A percentile compares a stretch with the other conserved stretches of the same genome.
phyloP scores from a whole-genome alignment of 2,797 vertebrate species.

The Helarctos malayanus region DNA sequence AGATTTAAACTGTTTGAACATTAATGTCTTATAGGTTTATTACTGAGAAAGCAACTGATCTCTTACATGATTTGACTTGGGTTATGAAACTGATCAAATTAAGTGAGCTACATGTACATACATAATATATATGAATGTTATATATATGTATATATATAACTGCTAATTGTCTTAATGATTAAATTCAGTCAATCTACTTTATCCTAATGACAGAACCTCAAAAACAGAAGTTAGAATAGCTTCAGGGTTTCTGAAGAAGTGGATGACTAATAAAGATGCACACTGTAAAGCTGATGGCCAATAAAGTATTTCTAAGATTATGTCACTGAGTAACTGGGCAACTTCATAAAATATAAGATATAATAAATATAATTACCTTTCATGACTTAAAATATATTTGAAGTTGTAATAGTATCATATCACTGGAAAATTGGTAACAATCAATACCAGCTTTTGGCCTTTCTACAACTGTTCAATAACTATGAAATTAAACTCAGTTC shows the following conservation, averaged over 20 bases:
- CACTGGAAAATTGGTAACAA: background rate
- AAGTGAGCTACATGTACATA: background rate
- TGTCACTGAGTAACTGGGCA: conserved; percentile 20
- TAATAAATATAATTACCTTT: background rate
- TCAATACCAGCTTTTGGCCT: conserved; percentile 6
- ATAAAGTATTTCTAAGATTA: conserved; percentile 47
- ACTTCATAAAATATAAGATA: conserved; percentile 22
- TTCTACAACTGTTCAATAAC: conserved; percentile 40
- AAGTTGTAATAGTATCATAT: conserved; percentile 2
- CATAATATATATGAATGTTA: background rate
- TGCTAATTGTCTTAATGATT: conserved; percentile 41
- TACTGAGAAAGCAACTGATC: conserved; percentile 14
- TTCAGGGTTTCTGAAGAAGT: background rate
- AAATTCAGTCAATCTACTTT: conserved; percentile 27
- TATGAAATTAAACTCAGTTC: conserved; percentile 52
- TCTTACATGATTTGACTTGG: background rate
- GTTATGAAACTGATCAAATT: conserved; percentile 5
- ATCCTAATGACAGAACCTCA: conserved; percentile 29
- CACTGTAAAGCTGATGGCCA: background rate
- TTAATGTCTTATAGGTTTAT: background rate
- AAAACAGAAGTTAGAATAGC: conserved; percentile 21
- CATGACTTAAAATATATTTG: conserved; percentile 48
- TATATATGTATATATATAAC: background rate
- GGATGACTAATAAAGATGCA: conserved; percentile 34
- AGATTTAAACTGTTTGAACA: background rate